Base-by-base conservation (phyloP, 2,888 invertebrate species). In the Catocala fraxini region DNA sequence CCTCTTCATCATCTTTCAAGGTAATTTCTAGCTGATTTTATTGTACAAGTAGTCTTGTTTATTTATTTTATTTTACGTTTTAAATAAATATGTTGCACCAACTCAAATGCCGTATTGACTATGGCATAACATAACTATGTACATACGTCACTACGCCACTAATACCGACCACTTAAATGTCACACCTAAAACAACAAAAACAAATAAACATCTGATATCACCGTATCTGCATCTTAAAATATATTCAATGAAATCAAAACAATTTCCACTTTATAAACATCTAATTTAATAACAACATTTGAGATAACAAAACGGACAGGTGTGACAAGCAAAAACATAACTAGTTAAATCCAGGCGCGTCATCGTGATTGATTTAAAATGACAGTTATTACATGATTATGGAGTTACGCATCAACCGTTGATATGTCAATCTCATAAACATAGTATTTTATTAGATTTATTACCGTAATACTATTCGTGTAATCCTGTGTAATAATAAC, bases 371-470 rank as follows among this genome's bases (percentile, higher is more conserved):
- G 78, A 85, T 85, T 81, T 81, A 81, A 68, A 39, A 65, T 70
- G 83, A 84, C 84, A 81, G 71, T 75, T 84, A 83, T 80, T 76
- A 75, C 74, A 56, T 65, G 82, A 73, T 76, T 77, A 75, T 73
- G 68, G 73, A 55, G 66, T 70, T 60, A 65, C 70, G 56, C 68
- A 52, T 68, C 68, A 68, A 71, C 67, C 69, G 70, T 64, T 75
- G 75, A 83, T 71, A 68, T 74, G 73, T 77, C 80, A 79, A 77
- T 80, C 74, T 75, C 80, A 71, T 83, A 80, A 84, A 79, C 68
- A 77, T 66, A 60, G 65, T 73, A 66, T 68, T 77, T 75, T 79
- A 78, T 80, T 74, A 59, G 67, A 75, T 60, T 71, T 72, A 70
- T 71, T 10, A 47, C 34, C 15, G 5, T 53, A 45, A 48, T 48